Evolutionary conservation across 2,797 vertebrate genomes (phyloP).

Genomic region (Lycodopsis pacificus): DNA sequence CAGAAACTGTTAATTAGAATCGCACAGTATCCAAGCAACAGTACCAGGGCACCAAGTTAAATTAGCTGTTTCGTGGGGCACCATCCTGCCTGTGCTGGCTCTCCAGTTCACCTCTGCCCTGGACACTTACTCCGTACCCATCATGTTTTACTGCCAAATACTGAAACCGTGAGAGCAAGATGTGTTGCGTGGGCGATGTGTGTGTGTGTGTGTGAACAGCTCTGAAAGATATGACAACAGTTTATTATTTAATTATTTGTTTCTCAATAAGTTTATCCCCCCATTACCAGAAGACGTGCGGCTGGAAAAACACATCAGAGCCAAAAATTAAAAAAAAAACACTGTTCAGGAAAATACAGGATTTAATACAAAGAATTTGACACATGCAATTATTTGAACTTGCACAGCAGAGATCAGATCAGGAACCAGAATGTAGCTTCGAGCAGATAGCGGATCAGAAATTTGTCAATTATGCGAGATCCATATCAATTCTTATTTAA

Average conservation of each 20-base stretch:
- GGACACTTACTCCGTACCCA: constrained; percentile 25
- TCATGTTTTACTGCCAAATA: constrained; percentile 32
- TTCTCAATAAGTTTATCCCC: constrained; percentile 5
- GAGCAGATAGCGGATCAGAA: not conserved
- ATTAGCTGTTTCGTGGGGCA: constrained; percentile 45
- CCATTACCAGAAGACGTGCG: not conserved
- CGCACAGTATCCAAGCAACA: constrained; percentile 73
- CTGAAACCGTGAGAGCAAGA: not conserved
- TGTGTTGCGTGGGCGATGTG: constrained; percentile 31
- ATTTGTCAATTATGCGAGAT: not conserved
- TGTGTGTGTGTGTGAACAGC: constrained; percentile 36
- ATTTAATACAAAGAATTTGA: constrained; percentile 16
- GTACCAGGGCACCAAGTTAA: constrained; percentile 29
- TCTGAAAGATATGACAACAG: constrained; percentile 40
- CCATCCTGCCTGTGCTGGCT: constrained; percentile 49
- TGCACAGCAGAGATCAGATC: constrained; percentile 13
- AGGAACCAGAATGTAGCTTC: not conserved
- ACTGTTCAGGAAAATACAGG: not conserved
- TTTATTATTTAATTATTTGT: not conserved
- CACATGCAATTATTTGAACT: not conserved
- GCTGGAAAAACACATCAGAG: constrained; percentile 7
- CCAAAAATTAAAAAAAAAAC: too few species aligned
- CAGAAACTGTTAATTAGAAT: constrained; percentile 69
- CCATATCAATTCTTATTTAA: not conserved
- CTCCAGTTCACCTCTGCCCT: constrained; percentile 51